Base-by-base conservation (phyloP, 2,797 vertebrate genomes). In the Phataginus tricuspis region DNA sequence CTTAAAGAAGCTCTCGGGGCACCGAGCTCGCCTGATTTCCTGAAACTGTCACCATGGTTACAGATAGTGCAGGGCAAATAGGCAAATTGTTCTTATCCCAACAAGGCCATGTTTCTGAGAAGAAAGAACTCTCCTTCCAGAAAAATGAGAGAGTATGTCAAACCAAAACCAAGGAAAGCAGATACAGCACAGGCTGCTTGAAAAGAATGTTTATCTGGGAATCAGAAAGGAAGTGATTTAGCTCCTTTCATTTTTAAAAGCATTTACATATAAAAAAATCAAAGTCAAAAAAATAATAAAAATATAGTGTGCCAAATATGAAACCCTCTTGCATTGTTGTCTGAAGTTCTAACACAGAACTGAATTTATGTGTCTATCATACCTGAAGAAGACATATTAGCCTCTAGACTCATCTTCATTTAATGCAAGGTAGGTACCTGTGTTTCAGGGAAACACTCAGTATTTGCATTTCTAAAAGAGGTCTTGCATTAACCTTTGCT, bases 11-110 rank as follows among this genome's bases (percentile, higher is more conserved):
- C 82, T 94, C 86, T 16, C 2, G 2, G 75, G 63, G 85, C 16
- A 71, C 64, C 89, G 49, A 78, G 85, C 89, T 94, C 19, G 16
- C 69, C 49, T 57, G 64, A 82, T 69, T 96, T 97, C 96, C 97
- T 87, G 66, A 93, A 96, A 97, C 49, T 13, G 21, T 69, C 96
- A 78, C 77, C 63, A 51, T 77, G 82, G 86, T 86, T 83, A 86
- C 63, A 95, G 85, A 91, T 7, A 91, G 21, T n/a, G n/a, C 86
- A 68, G 4, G 51, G 66, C 34, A 85, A 86, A 92, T 0, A 78
- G 86, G 63, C 59, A 86, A 74, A 82, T 5, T 64, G 79, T 45
- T 39, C 72, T 61, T 82, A 90, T 74, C 78, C 89, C 71, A 93
- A 91, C 61, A 77, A 92, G 83, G 72, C 34, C 27, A 34, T 21